Conservation (phyloP, 2,888 invertebrate genomes). For the Trachelus troglodyta region DNA sequence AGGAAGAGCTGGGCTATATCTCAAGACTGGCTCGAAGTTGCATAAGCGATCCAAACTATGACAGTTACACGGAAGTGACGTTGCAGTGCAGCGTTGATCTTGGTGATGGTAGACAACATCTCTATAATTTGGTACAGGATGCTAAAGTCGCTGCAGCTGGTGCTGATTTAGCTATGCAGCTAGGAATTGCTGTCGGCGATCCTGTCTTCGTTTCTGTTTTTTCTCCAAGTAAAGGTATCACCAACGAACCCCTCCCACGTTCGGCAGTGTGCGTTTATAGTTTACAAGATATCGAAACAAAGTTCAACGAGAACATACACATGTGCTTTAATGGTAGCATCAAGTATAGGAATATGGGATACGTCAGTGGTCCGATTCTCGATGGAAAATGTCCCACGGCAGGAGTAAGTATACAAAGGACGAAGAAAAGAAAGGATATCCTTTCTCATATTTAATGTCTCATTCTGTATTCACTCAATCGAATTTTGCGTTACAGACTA, state of each 20-base stretch:
- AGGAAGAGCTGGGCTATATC: conserved; percentile 90
- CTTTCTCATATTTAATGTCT: neutral
- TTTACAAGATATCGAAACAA: conserved; percentile 88
- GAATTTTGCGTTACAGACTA: conserved; percentile 69
- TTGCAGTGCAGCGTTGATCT: conserved; percentile 83
- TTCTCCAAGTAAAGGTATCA: conserved; percentile 89
- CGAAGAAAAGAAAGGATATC: conserved; percentile 3
- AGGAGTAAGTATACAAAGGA: conserved; percentile 70
- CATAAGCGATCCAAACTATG: conserved; percentile 93
- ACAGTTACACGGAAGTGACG: conserved; percentile 97
- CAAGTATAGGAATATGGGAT: conserved; percentile 91
- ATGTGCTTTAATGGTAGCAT: conserved; percentile 97
- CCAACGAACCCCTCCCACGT: conserved; percentile 82
- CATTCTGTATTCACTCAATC: conserved; percentile 11
- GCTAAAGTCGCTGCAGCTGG: conserved; percentile 90
- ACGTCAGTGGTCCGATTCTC: conserved; percentile 90
- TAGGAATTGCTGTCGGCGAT: conserved; percentile 84
- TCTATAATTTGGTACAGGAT: conserved; percentile 92
- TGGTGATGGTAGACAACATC: conserved; percentile 65
- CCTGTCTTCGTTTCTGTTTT: conserved; percentile 89
- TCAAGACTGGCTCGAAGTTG: conserved; percentile 93
- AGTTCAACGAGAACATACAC: conserved; percentile 96
- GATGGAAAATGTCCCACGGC: conserved; percentile 92
- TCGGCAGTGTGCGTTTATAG: conserved; percentile 96
- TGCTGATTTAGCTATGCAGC: conserved; percentile 81